Evolutionary conservation across 2,797 vertebrate genomes (phyloP), one percentile per base, ranked within the genome.

Genomic region (Leptodactylus fallax): DNA sequence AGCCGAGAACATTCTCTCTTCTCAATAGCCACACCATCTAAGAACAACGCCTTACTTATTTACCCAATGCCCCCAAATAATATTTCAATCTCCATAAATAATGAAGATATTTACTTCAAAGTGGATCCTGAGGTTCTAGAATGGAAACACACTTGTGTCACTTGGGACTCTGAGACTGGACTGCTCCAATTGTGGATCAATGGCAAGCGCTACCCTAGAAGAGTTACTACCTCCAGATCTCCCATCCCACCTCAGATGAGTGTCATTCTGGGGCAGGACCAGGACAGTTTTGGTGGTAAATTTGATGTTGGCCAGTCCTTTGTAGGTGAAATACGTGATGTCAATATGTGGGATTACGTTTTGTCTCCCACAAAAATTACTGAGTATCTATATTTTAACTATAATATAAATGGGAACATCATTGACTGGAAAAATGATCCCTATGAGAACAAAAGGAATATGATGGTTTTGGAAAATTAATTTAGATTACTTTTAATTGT

Each of bases 281-380:
- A 95, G 0, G 95, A 96, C 85, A 92, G 91, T 25, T 95, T 92
- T 21, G 90, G 95, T 60, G 95, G 94, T 0, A 16, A 80, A 0
- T 93, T 95, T 0, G 92, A 96, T 0, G 53, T 71, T 9, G 13
- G 56, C 36, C 93, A 95, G 91, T 95, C 94, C 90, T 96, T 96
- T 0, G 86, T 94, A 0, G 96, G 95, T 0, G 96, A 97, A 90
- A 91, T 96, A 71, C 93, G 93, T 0, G 94, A 95, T 0, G 89
- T 96, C 80, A 94, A 94, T 58, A 93, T 96, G 94, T 96, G 95
- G 96, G 95, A 96, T 90, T 87, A 0, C 0, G 93, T 94, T 23
- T 90, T 96, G n/a, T 25, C 23, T 1, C 61, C 60, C 9, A 21
- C 7, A 67, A 27, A 10, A 13, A 25, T 67, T 10, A 25, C 10